A percentile compares a stretch with the other conserved stretches of the same genome.
Conservation (phyloP, 2,888 invertebrate genomes). For the Dasysyrphus albostriatus region DNA sequence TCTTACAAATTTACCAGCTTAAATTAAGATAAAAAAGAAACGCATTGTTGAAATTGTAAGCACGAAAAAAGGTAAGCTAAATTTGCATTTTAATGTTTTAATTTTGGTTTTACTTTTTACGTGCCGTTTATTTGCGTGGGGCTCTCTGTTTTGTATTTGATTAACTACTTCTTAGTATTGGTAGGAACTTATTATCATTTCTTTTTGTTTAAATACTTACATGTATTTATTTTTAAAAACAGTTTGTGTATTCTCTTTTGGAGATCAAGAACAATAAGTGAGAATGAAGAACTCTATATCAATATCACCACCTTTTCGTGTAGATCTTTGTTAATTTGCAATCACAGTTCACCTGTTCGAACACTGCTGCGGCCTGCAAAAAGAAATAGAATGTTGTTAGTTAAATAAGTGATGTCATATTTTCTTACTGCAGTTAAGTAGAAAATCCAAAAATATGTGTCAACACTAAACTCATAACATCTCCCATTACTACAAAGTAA, state of each 20-base stretch:
- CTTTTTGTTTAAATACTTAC: neutral
- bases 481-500: neutral
- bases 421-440: neutral
- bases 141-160: slow-evolving; percentile 21
- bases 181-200: slow-evolving; percentile 6
- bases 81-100: slow-evolving; percentile 29
- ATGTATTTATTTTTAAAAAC: slow-evolving; percentile 1
- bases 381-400: slow-evolving; percentile 11
- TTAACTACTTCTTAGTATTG: slow-evolving; percentile 33
- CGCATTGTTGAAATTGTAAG: neutral
- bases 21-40: neutral
- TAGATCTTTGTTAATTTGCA: neutral
- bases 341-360: slow-evolving; percentile 13
- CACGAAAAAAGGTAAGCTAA: slow-evolving; percentile 24
- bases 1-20: neutral
- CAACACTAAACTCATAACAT: neutral
- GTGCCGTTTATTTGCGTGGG: slow-evolving; percentile 22
- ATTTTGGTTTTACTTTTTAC: slow-evolving; percentile 8
- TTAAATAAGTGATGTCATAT: slow-evolving; percentile 23
- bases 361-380: neutral
- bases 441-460: slow-evolving; percentile 9
- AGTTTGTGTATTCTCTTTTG: neutral
- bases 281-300: neutral
- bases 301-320: slow-evolving; percentile 1
- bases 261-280: slow-evolving; percentile 28